phyloP scores from a whole-genome alignment of 2,113 vertebrate genomes.

The Sinocyclocheilus grahami region DNA sequence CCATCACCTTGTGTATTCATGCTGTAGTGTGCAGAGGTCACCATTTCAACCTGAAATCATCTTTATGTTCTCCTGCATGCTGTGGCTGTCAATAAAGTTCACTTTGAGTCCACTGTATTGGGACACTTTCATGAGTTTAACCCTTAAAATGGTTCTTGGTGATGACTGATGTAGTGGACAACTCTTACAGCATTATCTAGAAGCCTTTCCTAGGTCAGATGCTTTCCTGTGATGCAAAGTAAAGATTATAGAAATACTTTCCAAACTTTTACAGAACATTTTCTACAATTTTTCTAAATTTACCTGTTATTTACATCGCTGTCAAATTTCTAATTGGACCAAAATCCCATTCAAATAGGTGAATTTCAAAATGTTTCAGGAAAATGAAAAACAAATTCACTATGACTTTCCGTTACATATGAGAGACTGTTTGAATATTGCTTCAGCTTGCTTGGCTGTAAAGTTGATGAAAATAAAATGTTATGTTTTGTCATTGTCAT shows the following conservation, averaged over 20 bases:
- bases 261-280: not conserved
- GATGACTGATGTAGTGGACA: not conserved
- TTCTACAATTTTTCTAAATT: not conserved
- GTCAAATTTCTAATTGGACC: not conserved
- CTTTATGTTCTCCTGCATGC: conserved; percentile 54
- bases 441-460: not conserved
- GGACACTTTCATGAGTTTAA: conserved; percentile 43
- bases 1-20: conserved; percentile 52
- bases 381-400: not conserved
- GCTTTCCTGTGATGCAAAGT: not conserved
- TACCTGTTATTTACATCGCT: not conserved
- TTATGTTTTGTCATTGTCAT: too few species aligned
- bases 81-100: conserved; percentile 48
- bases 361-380: not conserved
- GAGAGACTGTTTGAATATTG: not conserved
- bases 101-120: conserved; percentile 42
- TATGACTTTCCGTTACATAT: not conserved
- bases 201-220: too few species aligned
- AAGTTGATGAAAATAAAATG: not conserved
- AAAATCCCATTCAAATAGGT: not conserved
- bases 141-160: conserved; percentile 30
- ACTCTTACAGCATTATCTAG: not conserved
- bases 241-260: not conserved
- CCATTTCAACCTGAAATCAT: conserved; percentile 53
- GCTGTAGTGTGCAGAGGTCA: conserved; percentile 58